Evolutionary conservation across 2,113 vertebrate species (phyloP).

Genomic region (Struthidea cinerea): DNA sequence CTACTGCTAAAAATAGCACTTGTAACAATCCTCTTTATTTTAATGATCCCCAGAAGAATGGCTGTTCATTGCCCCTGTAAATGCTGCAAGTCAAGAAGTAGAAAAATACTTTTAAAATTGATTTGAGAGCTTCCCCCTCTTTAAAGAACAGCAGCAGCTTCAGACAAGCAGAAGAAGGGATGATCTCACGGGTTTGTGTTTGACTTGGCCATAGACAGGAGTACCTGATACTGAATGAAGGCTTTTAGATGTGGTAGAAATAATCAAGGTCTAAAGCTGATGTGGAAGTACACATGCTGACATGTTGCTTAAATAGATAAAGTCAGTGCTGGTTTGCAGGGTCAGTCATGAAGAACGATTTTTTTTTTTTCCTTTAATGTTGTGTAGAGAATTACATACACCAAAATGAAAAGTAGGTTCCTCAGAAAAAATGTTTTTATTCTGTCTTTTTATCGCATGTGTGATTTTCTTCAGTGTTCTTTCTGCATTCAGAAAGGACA

Average conservation of each 20-base stretch:
- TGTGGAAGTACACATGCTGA: not conserved
- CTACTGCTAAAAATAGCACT: not conserved
- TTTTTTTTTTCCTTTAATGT: not conserved
- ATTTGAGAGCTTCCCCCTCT: not conserved
- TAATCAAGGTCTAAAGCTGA: not conserved
- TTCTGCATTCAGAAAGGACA: not conserved
- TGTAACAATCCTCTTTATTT: not conserved
- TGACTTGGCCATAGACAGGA: not conserved
- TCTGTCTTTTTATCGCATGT: rapidly evolving
- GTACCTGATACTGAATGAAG: not conserved
- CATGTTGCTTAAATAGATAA: not conserved
- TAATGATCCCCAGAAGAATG: not conserved
- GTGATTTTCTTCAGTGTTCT: not conserved
- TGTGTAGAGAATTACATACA: not conserved
- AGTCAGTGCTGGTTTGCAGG: not conserved
- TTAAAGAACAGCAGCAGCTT: not conserved
- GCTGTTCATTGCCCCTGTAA: not conserved
- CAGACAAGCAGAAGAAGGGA: not conserved
- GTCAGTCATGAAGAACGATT: not conserved
- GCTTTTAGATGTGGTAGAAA: not conserved
- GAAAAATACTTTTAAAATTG: not conserved
- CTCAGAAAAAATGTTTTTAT: not conserved
- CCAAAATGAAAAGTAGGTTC: not conserved
- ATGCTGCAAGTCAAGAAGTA: not conserved
- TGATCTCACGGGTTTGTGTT: not conserved